These are phyloP conservation scores for Anguilla marmorata DNA, from an alignment of 2,797 vertebrate species.

Conservation along the genomic window DNA sequence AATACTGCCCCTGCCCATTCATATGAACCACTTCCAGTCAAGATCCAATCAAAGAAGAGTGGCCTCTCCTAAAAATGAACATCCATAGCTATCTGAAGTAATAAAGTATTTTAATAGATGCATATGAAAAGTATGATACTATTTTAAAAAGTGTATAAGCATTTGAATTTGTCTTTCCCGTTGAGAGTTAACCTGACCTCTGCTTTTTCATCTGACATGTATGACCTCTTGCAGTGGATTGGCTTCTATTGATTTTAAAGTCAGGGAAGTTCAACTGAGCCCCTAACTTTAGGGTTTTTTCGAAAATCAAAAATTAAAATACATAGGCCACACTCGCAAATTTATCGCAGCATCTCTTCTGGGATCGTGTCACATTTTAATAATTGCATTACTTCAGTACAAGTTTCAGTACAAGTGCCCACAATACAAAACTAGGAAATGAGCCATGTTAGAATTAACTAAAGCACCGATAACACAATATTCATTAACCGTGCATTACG, in stretches of 20 bases:
- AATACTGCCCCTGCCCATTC: no score
- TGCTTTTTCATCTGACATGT: neutral
- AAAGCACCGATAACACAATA: neutral
- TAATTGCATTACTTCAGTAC: no score
- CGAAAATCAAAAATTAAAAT: neutral
- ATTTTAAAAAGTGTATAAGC: neutral
- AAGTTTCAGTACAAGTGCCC: neutral
- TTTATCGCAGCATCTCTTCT: neutral
- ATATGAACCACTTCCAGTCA: neutral
- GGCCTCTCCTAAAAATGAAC: neutral
- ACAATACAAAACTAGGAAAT: neutral
- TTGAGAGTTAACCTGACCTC: neutral
- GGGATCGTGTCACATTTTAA: neutral
- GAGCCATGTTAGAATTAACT: neutral
- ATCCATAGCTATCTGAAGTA: neutral
- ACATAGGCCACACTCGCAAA: neutral
- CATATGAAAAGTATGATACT: neutral
- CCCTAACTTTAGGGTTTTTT: neutral
- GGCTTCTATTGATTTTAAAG: neutral
- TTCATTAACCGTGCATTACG: neutral
- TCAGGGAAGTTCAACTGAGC: neutral
- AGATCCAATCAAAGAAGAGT: neutral
- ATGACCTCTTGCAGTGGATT: no score
- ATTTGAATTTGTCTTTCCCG: neutral
- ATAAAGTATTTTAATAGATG: neutral